phyloP scores from a whole-genome alignment of 53 echinoderm and acorn worm species.

The Luidia sarsii region DNA sequence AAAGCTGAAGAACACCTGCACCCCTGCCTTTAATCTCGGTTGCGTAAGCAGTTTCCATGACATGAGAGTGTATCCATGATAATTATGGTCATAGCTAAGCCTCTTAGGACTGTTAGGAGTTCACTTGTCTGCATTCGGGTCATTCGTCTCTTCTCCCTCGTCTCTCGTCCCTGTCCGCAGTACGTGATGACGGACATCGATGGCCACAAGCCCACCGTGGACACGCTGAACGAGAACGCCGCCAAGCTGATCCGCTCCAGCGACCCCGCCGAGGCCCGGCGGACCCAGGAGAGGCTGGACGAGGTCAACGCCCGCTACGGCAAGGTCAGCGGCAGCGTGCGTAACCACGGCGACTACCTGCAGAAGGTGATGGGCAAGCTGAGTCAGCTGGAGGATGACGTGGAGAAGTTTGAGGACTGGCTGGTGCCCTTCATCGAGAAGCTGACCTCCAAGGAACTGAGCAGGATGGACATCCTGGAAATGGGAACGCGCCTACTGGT shows the following conservation, averaged over 20 bases:
- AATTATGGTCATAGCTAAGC: too few relatives aligned
- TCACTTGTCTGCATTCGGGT: too few relatives aligned
- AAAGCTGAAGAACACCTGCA: too few relatives aligned
- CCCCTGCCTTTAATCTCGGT: too few relatives aligned
- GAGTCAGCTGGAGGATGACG: conserved; percentile 81
- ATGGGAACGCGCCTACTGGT: conserved; percentile 92
- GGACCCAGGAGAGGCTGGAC: conserved; percentile 74
- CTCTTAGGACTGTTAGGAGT: too few relatives aligned
- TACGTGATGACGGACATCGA: conserved; percentile 95
- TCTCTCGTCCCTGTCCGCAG: conserved; percentile 48
- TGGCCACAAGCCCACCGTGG: conserved; percentile 84
- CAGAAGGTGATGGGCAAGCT: conserved; percentile 81
- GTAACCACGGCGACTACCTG: conserved; percentile 86
- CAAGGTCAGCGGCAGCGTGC: conserved; percentile 72
- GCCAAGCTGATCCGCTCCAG: conserved; percentile 79
- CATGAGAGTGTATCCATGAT: too few relatives aligned
- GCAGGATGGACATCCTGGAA: conserved; percentile 83
- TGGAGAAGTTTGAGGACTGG: conserved; percentile 96
- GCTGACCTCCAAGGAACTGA: conserved; percentile 87
- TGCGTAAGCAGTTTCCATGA: too few relatives aligned
- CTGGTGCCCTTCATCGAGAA: conserved; percentile 87
- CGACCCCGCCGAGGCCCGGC: conserved; percentile 81
- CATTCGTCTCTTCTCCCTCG: too few relatives aligned
- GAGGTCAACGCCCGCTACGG: conserved; percentile 80
- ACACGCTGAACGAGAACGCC: conserved; percentile 90